phyloP scores from a whole-genome alignment of 2,113 vertebrate species.

The Bujurquina vittata region DNA sequence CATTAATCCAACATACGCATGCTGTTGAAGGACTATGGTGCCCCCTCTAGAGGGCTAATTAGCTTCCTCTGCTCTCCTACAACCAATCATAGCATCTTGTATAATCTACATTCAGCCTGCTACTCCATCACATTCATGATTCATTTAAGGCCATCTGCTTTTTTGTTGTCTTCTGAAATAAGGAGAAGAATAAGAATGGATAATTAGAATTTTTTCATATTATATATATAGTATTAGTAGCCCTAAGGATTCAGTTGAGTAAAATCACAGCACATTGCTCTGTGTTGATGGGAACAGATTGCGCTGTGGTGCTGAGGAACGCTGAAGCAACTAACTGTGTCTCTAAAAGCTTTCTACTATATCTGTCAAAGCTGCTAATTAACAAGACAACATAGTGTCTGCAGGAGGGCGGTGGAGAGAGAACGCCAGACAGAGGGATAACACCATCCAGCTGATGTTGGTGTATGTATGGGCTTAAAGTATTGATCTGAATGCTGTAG shows the following conservation, averaged over 20 bases:
- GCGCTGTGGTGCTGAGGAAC: conserved; percentile 29
- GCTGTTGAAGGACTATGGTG: background rate
- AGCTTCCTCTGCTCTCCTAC: background rate
- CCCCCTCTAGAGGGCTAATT: conserved; percentile 15
- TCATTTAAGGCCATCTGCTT: background rate
- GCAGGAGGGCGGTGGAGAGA: background rate
- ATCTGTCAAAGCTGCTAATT: conserved; percentile 59
- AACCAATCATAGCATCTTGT: conserved; percentile 1
- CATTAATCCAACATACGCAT: background rate
- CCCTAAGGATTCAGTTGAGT: conserved; percentile 11
- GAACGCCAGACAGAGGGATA: background rate
- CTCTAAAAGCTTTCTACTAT: conserved; percentile 50
- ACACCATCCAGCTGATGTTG: background rate
- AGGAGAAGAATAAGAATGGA: background rate
- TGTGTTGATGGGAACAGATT: conserved; percentile 60
- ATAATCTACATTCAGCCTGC: conserved; percentile 3
- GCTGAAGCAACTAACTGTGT: conserved; percentile 48
- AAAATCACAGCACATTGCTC: conserved; percentile 30
- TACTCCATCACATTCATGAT: background rate
- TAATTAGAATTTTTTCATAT: conserved; percentile 7
- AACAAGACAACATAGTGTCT: conserved; percentile 41
- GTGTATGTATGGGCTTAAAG: background rate
- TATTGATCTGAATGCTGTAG: background rate
- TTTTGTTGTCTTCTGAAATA: background rate
- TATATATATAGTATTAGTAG: background rate